Base-by-base conservation (phyloP, 1,140 invertebrate genomes). In the Carposina sasakii region DNA sequence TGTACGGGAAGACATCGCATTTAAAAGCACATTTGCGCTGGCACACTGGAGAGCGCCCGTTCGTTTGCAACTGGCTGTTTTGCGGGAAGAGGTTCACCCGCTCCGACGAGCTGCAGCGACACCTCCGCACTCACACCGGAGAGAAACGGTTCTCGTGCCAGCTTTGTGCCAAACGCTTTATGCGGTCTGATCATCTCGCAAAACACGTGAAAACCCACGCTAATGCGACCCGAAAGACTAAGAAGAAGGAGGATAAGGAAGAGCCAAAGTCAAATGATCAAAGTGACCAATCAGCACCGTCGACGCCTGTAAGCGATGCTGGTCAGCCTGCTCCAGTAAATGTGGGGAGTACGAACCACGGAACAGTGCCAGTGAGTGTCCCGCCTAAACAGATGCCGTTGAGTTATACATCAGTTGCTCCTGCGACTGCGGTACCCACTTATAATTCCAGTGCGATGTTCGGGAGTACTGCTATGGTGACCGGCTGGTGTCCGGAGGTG, bases 1-100 rank as follows among this genome's bases (percentile, higher is more conserved):
- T 95, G 8, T 98, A 97, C 67, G 94, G 94, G 0, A 97, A 97
- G 72, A 96, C 95, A 0, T 96, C 94, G 0, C 95, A 98, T 73
- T 74, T 97, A 15, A 91, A 96, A 66, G 95, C 94, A 0, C 95
- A 96, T 81, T 75, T 96, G 0, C 87, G 94, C 26, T 95, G 91
- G 93, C 94, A 95, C 58, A 92, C 90, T 0, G 94, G 93, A 0
- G 93, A 95, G 64, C 79, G 93, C 19, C 91, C 91, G 0, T 92
- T 91, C 60, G 76, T 88, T 0, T 97, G 96, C 72, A 89, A 89
- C 21, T 96, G 94, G 94, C 65, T 91, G 2, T 91, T 91, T 21
- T 98, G 96, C 68, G 91, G 91, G 1, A 97, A 96, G 87, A 85
- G 90, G 13, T 98, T 98, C 76, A 96, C 94, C 0, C 87, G 95